Evolutionary conservation across 2,888 invertebrate species (phyloP).

Genomic region (Drosophila recens): DNA sequence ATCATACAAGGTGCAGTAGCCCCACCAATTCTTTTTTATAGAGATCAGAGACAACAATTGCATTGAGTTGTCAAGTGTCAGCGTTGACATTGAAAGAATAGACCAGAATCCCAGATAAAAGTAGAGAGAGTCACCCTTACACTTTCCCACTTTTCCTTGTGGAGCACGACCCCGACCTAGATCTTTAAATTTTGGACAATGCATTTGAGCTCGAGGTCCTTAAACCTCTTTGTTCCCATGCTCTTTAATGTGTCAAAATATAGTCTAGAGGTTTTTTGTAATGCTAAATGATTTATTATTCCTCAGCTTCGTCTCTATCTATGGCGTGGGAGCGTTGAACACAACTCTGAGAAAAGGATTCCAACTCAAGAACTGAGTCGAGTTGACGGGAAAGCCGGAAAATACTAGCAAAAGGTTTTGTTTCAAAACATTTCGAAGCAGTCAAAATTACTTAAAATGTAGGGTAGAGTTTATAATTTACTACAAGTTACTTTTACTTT

Average conservation of each 20-base stretch:
- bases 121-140: conserved; percentile 4
- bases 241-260: conserved; percentile 80
- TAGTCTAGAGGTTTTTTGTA: conserved; percentile 66
- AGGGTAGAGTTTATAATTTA: not conserved
- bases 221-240: conserved; percentile 57
- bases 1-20: conserved; percentile 40
- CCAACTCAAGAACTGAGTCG: not conserved
- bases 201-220: conserved; percentile 6
- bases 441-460: not conserved
- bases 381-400: conserved; percentile 2
- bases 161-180: conserved; percentile 39
- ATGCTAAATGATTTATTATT: conserved; percentile 78
- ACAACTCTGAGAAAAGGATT: conserved; percentile 34
- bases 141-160: conserved; percentile 28
- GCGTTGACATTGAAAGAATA: conserved; percentile 73
- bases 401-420: not conserved
- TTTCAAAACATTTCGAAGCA: not conserved
- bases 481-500: too few relatives aligned
- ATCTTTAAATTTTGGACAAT: conserved; percentile 35
- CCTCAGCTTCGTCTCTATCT: not conserved
- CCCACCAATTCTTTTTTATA: not conserved
- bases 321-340: conserved; percentile 64
- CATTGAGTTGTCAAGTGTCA: conserved; percentile 80
- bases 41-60: conserved; percentile 50
- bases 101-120: conserved; percentile 5